phyloP scores from a whole-genome alignment of 2,888 invertebrate species.

The Proisotoma minuta region DNA sequence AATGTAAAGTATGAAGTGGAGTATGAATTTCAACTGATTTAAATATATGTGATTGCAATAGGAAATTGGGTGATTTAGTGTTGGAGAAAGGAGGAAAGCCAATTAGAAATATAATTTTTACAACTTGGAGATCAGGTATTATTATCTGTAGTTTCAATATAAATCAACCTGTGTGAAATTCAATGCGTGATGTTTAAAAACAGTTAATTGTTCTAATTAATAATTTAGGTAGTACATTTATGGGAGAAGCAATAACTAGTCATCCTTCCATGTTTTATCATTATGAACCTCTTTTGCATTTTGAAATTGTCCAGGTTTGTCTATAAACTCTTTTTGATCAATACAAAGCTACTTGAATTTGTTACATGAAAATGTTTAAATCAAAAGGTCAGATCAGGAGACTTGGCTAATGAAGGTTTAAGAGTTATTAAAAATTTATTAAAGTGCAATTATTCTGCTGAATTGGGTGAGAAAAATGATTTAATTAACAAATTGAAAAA shows the following conservation, averaged over 20 bases:
- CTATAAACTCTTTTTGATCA: too few species aligned
- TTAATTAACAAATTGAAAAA: neutral
- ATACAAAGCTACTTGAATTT: too few species aligned
- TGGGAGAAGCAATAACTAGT: slow-evolving; percentile 77
- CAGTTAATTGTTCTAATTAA: too few species aligned
- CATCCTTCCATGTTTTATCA: slow-evolving; percentile 84
- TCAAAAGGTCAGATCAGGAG: slow-evolving; percentile 63
- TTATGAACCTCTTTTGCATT: slow-evolving; percentile 80
- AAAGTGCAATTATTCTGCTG: slow-evolving; percentile 69
- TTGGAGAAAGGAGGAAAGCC: slow-evolving; percentile 62
- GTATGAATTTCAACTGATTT: neutral
- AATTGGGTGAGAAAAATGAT: slow-evolving; percentile 56
- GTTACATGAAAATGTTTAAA: neutral
- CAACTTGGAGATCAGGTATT: slow-evolving; percentile 74
- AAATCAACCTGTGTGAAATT: too few species aligned
- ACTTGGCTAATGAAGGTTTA: slow-evolving; percentile 64
- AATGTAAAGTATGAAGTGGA: slow-evolving; percentile 10
- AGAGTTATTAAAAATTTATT: slow-evolving; percentile 66
- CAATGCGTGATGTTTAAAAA: too few species aligned
- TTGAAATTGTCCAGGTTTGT: slow-evolving; percentile 67
- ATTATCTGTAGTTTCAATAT: neutral
- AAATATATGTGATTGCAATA: too few species aligned
- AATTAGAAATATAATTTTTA: slow-evolving; percentile 69
- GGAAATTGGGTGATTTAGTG: too few species aligned
- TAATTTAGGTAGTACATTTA: slow-evolving; percentile 82